Conservation (phyloP, 2,888 invertebrate genomes). For the Trisateles emortualis region DNA sequence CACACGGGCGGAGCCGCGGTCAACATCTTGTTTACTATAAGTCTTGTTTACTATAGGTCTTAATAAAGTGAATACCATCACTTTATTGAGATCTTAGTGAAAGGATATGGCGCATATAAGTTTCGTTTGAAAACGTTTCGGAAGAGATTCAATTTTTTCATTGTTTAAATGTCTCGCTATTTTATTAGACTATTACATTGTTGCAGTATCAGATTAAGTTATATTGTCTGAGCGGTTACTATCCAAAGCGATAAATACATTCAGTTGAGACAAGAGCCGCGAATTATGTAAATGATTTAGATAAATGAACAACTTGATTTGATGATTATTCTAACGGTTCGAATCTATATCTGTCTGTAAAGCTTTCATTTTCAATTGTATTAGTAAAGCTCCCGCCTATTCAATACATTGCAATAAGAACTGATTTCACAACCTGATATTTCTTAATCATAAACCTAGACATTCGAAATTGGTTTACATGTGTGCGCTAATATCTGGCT, state of each 20-base stretch:
- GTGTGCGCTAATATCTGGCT: conserved; percentile 16
- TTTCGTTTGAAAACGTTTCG: conserved; percentile 13
- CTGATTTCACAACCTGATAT: conserved; percentile 31
- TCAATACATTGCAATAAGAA: conserved; percentile 11
- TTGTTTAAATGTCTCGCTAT: conserved; percentile 29
- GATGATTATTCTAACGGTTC: conserved; percentile 19
- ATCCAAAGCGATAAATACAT: conserved; percentile 9
- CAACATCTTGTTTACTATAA: no score
- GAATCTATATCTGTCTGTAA: conserved; percentile 17
- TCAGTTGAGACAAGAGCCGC: conserved; percentile 2
- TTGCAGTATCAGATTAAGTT: conserved; percentile 33
- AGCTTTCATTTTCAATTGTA: conserved; percentile 26
- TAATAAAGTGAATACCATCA: conserved; percentile 11
- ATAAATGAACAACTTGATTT: conserved; percentile 3
- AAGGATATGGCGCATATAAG: conserved; percentile 28
- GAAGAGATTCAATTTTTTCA: conserved; percentile 21
- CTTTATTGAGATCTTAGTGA: conserved; percentile 28
- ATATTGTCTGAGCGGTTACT: conserved; percentile 17
- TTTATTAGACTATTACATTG: conserved; percentile 32
- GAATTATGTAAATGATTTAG: conserved; percentile 24
- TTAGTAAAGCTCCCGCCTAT: conserved; percentile 14
- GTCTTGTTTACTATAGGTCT: neutral
- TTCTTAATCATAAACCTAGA: conserved; percentile 34
- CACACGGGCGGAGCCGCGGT: no score
- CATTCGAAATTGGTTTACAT: conserved; percentile 21